Evolutionary conservation across 2,888 invertebrate genomes (phyloP).

Genomic region (Cantharis rustica): DNA sequence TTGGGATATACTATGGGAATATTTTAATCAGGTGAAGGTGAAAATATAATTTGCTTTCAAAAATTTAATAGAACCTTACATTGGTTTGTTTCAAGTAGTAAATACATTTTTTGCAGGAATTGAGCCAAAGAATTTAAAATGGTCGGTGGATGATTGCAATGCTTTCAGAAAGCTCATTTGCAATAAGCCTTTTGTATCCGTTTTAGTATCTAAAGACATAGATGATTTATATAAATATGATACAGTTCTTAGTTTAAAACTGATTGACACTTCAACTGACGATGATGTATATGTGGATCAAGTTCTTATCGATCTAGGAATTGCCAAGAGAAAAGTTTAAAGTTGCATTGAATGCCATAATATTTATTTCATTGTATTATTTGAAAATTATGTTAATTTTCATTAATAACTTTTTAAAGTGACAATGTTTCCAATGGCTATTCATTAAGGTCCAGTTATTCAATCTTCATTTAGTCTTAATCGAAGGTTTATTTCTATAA

Average conservation of each 20-base stretch:
- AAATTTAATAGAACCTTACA: background rate
- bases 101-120: slow-evolving; percentile 54
- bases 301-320: slow-evolving; percentile 65
- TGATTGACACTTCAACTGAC: slow-evolving; percentile 73
- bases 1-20: no score
- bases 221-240: slow-evolving; percentile 67
- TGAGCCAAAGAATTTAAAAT: slow-evolving; percentile 61
- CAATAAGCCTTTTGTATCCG: slow-evolving; percentile 71
- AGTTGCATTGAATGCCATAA: background rate
- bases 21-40: no score
- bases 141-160: slow-evolving; percentile 75
- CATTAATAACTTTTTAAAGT: background rate
- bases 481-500: no score
- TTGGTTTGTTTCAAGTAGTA: slow-evolving; percentile 1
- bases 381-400: background rate
- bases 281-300: slow-evolving; percentile 71
- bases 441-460: no score
- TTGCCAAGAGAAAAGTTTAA: slow-evolving; percentile 38
- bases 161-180: slow-evolving; percentile 74
- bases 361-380: background rate
- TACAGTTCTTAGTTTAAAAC: slow-evolving; percentile 66
- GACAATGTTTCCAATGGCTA: background rate
- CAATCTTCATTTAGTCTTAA: no score
- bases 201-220: slow-evolving; percentile 65
- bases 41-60: background rate